A percentile compares a stretch with the other conserved stretches of the same genome.
phyloP scores from a whole-genome alignment of 2,797 vertebrate species.

The Eidolon dupreanum region DNA sequence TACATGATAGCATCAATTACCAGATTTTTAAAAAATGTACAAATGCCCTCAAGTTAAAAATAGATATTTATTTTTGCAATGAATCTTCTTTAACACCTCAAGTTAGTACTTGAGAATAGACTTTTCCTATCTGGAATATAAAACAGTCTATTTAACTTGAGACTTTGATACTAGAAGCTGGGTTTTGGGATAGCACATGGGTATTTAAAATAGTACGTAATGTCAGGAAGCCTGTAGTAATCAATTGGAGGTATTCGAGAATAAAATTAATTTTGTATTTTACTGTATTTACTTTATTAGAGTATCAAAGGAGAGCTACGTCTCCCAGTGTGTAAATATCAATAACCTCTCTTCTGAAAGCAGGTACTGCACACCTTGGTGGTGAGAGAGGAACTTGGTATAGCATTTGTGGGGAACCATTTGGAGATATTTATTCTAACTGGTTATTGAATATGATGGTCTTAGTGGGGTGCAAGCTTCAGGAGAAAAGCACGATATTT shows the following conservation, averaged over 20 bases:
- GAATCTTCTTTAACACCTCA: neutral
- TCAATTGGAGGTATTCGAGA: neutral
- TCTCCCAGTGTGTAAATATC: neutral
- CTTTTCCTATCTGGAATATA: neutral
- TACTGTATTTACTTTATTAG: neutral
- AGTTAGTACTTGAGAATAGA: neutral
- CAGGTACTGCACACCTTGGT: neutral
- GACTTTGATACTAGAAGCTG: neutral
- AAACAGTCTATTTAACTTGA: neutral
- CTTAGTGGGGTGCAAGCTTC: neutral
- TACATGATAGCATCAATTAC: neutral
- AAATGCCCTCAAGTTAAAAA: neutral
- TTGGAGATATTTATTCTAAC: neutral
- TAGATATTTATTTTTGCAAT: neutral
- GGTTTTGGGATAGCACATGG: neutral
- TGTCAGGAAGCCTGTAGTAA: neutral
- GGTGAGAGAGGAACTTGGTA: too few species aligned
- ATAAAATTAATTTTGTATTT: neutral
- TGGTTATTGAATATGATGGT: neutral
- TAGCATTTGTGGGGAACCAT: neutral
- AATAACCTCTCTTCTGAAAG: neutral
- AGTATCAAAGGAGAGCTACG: neutral
- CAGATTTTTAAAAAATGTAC: neutral
- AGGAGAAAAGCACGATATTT: neutral
- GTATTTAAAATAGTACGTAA: neutral